Evolutionary conservation across 2,113 vertebrate genomes (phyloP), one percentile per base, ranked within the genome.

Genomic region (Malurus alboscapulatus): DNA sequence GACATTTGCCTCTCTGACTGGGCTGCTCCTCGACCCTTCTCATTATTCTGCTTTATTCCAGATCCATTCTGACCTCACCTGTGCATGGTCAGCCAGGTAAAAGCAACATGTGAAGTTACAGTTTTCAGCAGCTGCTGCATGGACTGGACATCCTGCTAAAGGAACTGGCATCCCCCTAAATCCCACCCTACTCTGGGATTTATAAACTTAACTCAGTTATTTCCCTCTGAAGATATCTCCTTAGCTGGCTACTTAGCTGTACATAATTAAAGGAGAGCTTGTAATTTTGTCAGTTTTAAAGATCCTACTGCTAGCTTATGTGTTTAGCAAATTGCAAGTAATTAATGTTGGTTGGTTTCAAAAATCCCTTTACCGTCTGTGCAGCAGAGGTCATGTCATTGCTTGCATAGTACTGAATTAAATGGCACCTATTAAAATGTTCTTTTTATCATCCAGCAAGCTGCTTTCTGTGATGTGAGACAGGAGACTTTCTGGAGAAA

Each of bases 291-390:
- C 68, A 62, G 26, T 54, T 93, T 91, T 85, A 85, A 79, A 47
- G 48, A 62, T 76, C 50, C 14, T 73, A 36, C n/a, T 79, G 61
- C 53, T 75, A n/a, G 32, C 42, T 87, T 45, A 32, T 4, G 6
- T 50, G 58, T 87, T 92, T 76, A 62, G 50, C 89, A 88, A 95
- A 93, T 66, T 17, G 38, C 58, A 93, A 57, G 50, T 72, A 88
- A 79, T 90, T 83, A 90, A 91, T 17, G 29, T n/a, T 79, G 34
- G 50, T 9, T 94, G 17, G 12, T 85, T 91, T 96, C 32, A 95
- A 80, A 90, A 87, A 58, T 73, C 14, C 29, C 19, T 66, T 83
- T 91, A 40, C 57, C 76, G 38, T 84, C 69, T 62, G 17, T 65
- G 58, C 53, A 55, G 27, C 65, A 65, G 58, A 93, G 50, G 53